These are phyloP conservation scores for Pemphredon lugubris DNA, from an alignment of 2,888 invertebrate species.

Conservation along the genomic window DNA sequence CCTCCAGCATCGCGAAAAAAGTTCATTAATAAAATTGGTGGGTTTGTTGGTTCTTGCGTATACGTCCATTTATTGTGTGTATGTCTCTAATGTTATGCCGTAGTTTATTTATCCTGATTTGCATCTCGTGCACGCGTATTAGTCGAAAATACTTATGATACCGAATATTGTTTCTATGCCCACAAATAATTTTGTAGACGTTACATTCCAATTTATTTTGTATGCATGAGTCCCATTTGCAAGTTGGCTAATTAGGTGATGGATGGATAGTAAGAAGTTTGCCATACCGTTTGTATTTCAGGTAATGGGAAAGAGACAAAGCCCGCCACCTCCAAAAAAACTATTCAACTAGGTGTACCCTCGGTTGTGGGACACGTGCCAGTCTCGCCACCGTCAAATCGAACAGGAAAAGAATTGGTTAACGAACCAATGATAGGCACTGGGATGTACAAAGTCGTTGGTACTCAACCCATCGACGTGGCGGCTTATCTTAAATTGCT, in stretches of 20 bases:
- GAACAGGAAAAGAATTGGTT: constrained; percentile 76
- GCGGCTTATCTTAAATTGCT: constrained; percentile 95
- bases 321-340: constrained; percentile 73
- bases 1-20: constrained; percentile 78
- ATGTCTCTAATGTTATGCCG: constrained; percentile 39
- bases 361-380: constrained; percentile 74
- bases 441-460: constrained; percentile 85
- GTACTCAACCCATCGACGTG: constrained; percentile 92
- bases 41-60: constrained; percentile 57
- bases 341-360: constrained; percentile 79
- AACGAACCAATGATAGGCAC: constrained; percentile 79
- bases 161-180: constrained; percentile 33
- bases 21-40: constrained; percentile 81
- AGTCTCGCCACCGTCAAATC: constrained; percentile 73
- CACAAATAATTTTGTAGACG: constrained; percentile 47
- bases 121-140: constrained; percentile 64
- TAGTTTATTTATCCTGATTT: constrained; percentile 53
- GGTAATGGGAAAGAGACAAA: constrained; percentile 74
- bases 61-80: constrained; percentile 36
- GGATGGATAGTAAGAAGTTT: neutral
- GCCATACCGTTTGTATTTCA: constrained; percentile 51
- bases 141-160: constrained; percentile 35
- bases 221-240: constrained; percentile 44
- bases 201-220: constrained; percentile 34
- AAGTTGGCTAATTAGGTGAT: constrained; percentile 1